A percentile compares a stretch with the other conserved stretches of the same genome.
phyloP scores from a whole-genome alignment of 2,797 vertebrate species.

The Merluccius polli region DNA sequence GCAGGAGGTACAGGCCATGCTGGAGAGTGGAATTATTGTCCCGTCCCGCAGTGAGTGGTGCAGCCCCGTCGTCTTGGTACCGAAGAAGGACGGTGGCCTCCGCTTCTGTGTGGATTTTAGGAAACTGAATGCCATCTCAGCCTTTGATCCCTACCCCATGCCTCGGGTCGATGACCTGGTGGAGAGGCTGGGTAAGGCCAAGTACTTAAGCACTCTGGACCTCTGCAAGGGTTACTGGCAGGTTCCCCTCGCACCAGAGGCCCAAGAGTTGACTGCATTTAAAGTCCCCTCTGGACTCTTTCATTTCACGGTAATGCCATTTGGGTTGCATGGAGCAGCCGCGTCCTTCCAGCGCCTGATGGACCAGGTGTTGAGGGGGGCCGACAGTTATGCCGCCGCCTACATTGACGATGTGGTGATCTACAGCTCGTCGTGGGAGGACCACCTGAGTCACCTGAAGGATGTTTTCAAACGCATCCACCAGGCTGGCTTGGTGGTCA shows the following conservation, averaged over 20 bases:
- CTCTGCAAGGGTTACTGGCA: background rate
- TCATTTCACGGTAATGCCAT: background rate
- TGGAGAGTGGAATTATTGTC: constrained; percentile 17
- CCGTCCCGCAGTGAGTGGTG: constrained; percentile 27
- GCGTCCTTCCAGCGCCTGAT: constrained; percentile 1
- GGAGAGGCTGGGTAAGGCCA: constrained; percentile 5
- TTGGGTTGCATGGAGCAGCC: background rate
- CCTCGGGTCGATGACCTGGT: constrained; percentile 17
- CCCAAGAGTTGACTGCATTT: background rate
- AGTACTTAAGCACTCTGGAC: constrained; percentile 9
- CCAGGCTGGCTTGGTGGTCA: background rate
- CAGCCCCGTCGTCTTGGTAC: constrained; percentile 24
- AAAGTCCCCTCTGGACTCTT: background rate
- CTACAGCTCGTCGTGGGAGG: background rate
- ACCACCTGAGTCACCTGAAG: background rate
- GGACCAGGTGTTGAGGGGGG: background rate
- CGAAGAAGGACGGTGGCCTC: constrained; percentile 13
- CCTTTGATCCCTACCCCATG: constrained; percentile 21
- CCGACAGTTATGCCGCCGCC: background rate
- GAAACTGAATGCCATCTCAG: constrained; percentile 10
- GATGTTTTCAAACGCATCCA: background rate
- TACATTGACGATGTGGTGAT: constrained; percentile 12
- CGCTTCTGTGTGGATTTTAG: constrained; percentile 20
- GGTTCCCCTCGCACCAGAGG: too few relatives aligned
- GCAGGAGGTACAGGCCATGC: constrained; percentile 23